Base-by-base conservation (phyloP, 2,888 invertebrate genomes). In the Sericinus montela region DNA sequence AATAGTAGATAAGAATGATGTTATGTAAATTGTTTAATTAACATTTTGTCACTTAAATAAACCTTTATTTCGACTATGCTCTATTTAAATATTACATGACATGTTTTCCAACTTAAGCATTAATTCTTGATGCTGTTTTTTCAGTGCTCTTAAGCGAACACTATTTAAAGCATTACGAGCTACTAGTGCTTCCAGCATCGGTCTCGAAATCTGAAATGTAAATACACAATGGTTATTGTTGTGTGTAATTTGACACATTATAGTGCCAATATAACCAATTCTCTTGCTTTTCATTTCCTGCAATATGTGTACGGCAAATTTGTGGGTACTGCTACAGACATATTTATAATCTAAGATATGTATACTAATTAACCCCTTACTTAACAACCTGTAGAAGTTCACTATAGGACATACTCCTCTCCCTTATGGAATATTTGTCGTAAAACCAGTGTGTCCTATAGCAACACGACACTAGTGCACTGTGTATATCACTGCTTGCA, bases 151-250 rank as follows among this genome's bases (percentile, higher is more conserved):
- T 47, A 89, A 62, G 34, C 89, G 72, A 38, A 88, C 62, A 60
- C 63, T 72, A 56, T 84, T 82, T 6, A 87, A 63, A 49, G 69
- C 67, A 67, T 89, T 89, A 58, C 87, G 73, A 29, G 87, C 82
- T 36, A 85, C 83, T 52, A 89, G 75, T 30, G 80, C 81, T 62
- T 89, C 89, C 53, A 89, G 60, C 89, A 89, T 87, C 13, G 89
- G 89, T 51, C 87, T 73, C 13, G 89, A 89, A 76, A 87, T 82
- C 89, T 89, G 75, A 53, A 76, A 79, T 30, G n/a, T 51, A 45
- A 48, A 35, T 37, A 37, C 32, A 11, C 11, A 11, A 11, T 10
- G 1, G 6, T 5, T 11, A 29, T n/a, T 11, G 7, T 6, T 32
- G 7, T 32, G 32, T 1, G 8, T 6, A 6, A 23, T 23, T 23